phyloP scores from a whole-genome alignment of 2,113 vertebrate species.

The Dromas ardeola region DNA sequence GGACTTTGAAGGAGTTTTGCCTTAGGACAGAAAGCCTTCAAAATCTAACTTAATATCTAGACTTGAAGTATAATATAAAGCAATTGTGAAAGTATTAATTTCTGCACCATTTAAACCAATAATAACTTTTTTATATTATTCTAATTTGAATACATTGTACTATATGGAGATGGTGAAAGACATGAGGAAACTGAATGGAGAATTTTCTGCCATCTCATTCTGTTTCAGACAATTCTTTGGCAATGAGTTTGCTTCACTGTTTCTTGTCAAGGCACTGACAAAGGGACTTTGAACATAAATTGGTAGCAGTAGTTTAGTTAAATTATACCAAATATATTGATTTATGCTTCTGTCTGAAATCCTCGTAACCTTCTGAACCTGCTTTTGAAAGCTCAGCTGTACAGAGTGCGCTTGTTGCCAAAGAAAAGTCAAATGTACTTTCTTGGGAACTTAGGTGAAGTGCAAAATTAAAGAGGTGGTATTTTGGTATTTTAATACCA shows the following conservation, averaged over 20 bases:
- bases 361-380: slow-evolving; percentile 5
- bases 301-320: neutral
- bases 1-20: neutral
- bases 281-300: neutral
- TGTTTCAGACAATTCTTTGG: neutral
- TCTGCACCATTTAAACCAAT: neutral
- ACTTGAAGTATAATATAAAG: neutral
- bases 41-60: neutral
- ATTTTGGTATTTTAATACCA: neutral
- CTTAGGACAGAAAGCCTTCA: neutral
- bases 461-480: neutral
- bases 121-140: neutral
- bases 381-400: slow-evolving; percentile 14
- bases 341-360: slow-evolving; percentile 18
- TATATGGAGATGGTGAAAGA: neutral
- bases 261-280: neutral
- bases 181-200: neutral
- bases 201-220: slow-evolving; percentile 15
- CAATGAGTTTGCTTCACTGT: neutral
- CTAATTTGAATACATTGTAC: neutral
- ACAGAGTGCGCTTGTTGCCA: neutral
- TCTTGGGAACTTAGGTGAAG: neutral
- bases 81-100: neutral
- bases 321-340: slow-evolving; percentile 24
- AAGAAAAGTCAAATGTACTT: neutral